phyloP scores from a whole-genome alignment of 2,888 invertebrate species.

The Stenotaenia linearis region DNA sequence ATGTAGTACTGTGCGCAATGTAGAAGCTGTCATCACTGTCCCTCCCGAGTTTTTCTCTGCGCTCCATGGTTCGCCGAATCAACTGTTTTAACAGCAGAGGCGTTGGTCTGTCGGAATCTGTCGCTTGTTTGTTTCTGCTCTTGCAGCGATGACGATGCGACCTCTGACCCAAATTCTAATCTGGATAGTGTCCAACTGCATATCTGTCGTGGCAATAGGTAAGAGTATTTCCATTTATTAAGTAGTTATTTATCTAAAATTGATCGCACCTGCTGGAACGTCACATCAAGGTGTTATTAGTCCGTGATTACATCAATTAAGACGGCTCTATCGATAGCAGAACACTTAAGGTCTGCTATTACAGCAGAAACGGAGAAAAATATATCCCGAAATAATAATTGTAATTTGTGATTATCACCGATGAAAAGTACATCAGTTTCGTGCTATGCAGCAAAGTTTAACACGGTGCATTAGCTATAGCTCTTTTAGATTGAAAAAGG shows the following conservation, averaged over 20 bases:
- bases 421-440: no score
- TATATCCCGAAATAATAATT: no score
- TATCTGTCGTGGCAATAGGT: constrained; percentile 6
- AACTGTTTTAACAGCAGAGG: constrained; percentile 1
- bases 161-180: constrained; percentile 9
- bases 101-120: constrained; percentile 15
- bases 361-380: no score
- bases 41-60: not conserved
- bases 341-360: no score
- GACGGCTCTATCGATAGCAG: not conserved
- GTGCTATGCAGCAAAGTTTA: no score
- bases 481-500: no score
- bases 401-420: no score
- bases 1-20: constrained; percentile 11
- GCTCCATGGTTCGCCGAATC: not conserved
- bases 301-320: not conserved
- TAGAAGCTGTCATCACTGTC: constrained; percentile 16
- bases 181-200: constrained; percentile 16
- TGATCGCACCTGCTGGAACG: constrained; percentile 2
- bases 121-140: constrained; percentile 6
- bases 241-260: not conserved
- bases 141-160: constrained; percentile 20
- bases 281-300: not conserved
- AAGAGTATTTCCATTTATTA: not conserved
- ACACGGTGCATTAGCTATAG: no score